Evolutionary conservation across 2,113 vertebrate genomes (phyloP), one percentile per base, ranked within the genome.

Genomic region (Percina caprodes): DNA sequence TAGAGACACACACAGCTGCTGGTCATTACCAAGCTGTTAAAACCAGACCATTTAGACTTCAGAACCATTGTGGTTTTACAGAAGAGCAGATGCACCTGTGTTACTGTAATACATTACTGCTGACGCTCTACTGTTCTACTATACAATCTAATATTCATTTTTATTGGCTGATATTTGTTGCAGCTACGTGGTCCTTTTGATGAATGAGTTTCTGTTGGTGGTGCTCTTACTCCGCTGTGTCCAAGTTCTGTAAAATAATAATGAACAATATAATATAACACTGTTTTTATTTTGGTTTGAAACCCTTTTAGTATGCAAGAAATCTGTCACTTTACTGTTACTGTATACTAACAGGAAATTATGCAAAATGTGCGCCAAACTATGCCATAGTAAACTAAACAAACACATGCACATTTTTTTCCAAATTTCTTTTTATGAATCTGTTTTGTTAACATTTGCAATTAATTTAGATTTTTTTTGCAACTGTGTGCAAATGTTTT

Each of bases 1-100:
- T 51, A 15, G 2, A 68, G 65, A 61, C n/a, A 35, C 51, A 58
- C n/a, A 39, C 51, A 79, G 83, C 76, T 79, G 77, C 81, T 61
- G 83, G 33, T 79, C 10, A 14, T 79, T 75, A 67, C 59, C 0
- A 14, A 58, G 67, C 69, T 15, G 42, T 62, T 82, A 19, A 11
- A 82, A 33, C 9, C n/a, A 2, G 46, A 83, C 1, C 62, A 26
- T 3, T 35, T 26, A 39, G n/a, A 42, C 54, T 80, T 73, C 33
- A 69, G 1, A 51, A 24, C 8, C 39, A 60, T 61, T 58, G 58
- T 54, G 63, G 24, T 23, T 51, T 23, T 23, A 23, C 71, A 58
- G 45, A 6, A 13, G 52, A 61, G 74, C 30, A 42, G 21, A 51
- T 14, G 5, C 55, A 35, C 35, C 7, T 26, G 24, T 24, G 24